phyloP scores from a whole-genome alignment of 2,113 vertebrate species.

The Echinops telfairi region DNA sequence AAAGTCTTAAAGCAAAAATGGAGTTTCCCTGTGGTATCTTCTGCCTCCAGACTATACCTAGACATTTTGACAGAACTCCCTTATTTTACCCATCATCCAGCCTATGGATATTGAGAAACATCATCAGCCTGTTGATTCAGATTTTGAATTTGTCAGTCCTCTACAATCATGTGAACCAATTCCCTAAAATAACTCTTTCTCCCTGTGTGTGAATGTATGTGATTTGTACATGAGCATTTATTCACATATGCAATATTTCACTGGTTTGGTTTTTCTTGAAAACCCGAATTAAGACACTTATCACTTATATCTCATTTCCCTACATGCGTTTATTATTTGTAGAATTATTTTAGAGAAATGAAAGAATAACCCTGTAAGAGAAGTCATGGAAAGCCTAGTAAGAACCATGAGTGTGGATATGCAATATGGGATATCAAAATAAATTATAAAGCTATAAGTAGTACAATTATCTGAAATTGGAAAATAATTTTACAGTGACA shows the following conservation, averaged over 20 bases:
- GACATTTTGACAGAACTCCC: neutral
- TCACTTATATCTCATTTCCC: conserved; percentile 5
- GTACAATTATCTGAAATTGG: conserved; percentile 13
- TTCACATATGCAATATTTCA: neutral
- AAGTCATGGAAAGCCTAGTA: conserved; percentile 19
- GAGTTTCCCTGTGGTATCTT: neutral
- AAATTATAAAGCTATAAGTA: conserved; percentile 52
- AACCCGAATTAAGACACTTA: neutral
- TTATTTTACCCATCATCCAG: neutral
- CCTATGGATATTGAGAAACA: neutral
- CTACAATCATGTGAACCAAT: neutral
- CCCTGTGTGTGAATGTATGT: neutral
- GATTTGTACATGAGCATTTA: too few relatives aligned
- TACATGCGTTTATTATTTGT: neutral
- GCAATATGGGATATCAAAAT: neutral
- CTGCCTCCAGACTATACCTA: neutral
- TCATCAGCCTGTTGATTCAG: neutral
- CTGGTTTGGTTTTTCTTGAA: neutral
- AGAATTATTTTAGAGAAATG: conserved; percentile 18
- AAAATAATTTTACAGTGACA: conserved; percentile 2
- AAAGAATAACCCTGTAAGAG: conserved; percentile 27
- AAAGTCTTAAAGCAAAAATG: neutral
- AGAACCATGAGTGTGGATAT: neutral
- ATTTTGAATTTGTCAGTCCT: neutral
- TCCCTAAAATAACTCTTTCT: neutral